Base-by-base conservation (phyloP, 2,888 invertebrate species). In the Agriopis marginaria region DNA sequence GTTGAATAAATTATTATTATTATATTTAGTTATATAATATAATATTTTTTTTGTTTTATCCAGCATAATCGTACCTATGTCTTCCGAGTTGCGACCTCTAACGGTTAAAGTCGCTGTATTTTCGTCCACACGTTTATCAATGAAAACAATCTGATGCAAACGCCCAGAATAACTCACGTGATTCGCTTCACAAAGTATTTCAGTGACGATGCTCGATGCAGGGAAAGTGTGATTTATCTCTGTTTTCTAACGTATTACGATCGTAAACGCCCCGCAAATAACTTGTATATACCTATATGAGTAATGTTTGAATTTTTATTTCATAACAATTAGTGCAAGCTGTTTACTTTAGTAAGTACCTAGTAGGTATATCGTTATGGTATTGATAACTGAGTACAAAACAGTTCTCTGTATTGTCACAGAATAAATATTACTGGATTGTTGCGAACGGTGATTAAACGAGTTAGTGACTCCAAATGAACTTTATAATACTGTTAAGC, bases 391-490 rank as follows among this genome's bases (percentile, higher is more conserved):
- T 32, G 32, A 32, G 32, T 32, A 32, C 32, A 32, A 32, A 32
- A 32, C 32, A 3, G 32, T 32, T 32, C 32, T 32, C 32, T 32
- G 32, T 32, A 32, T 32, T 32, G 32, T 32, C 32, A 32, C 32
- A 32, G 32, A 32, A 32, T 32, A 32, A 32, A 12, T n/a, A n/a
- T n/a, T 12, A 47, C 74, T 75, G 77, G 79, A 82, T 78, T 77
- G 75, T 75, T 79, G 74, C 75, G 75, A 77, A 79, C 76, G 73
- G 71, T 80, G 79, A 80, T 82, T 77, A 78, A 75, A 77, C 49
- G 62, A 76, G 79, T 75, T 72, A 73, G 70, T 77, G 77, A 75
- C 75, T 70, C 66, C 64, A 75, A 79, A 72, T 79, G 68, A 79
- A 77, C 79, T 78, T 17, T 53, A 51, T 42, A 17, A 66, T 76